Evolutionary conservation across 2,113 vertebrate species (phyloP).

Genomic region (Epinephelus fuscoguttatus): DNA sequence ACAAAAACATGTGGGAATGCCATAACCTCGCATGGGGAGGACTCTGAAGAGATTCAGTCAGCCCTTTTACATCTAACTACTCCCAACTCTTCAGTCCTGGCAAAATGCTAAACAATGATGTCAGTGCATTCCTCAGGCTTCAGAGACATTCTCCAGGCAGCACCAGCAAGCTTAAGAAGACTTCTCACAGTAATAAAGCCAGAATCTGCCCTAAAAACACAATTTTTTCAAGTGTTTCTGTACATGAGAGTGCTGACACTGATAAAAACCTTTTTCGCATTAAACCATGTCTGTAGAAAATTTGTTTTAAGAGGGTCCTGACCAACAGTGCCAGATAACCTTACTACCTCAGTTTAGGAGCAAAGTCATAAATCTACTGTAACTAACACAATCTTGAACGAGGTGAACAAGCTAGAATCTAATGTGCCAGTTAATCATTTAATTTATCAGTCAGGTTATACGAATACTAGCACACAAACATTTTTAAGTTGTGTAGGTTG

Average conservation of each 20-base stretch:
- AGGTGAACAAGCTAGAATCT: neutral
- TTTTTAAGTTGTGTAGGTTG: neutral
- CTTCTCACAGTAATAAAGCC: constrained; percentile 54
- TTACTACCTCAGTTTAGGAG: neutral
- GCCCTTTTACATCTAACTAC: constrained; percentile 41
- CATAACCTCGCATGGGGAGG: constrained; percentile 44
- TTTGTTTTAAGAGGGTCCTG: neutral
- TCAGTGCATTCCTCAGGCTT: constrained; percentile 76
- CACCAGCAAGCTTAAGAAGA: constrained; percentile 55
- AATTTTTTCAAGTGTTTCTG: neutral
- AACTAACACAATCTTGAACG: neutral
- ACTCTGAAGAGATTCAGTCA: constrained; percentile 54
- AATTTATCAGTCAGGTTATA: neutral
- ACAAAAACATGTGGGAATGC: constrained; percentile 47
- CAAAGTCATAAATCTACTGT: neutral
- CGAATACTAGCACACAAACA: neutral
- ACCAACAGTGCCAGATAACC: neutral
- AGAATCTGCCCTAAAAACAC: constrained; percentile 26
- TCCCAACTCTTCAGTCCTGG: constrained; percentile 58
- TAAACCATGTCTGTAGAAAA: neutral
- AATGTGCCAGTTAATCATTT: neutral
- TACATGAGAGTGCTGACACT: neutral
- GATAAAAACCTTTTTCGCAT: neutral
- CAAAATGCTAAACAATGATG: constrained; percentile 70
- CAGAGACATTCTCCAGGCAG: constrained; percentile 78